Evolutionary conservation across 2,113 vertebrate genomes (phyloP).

Genomic region (Pithys albifrons): DNA sequence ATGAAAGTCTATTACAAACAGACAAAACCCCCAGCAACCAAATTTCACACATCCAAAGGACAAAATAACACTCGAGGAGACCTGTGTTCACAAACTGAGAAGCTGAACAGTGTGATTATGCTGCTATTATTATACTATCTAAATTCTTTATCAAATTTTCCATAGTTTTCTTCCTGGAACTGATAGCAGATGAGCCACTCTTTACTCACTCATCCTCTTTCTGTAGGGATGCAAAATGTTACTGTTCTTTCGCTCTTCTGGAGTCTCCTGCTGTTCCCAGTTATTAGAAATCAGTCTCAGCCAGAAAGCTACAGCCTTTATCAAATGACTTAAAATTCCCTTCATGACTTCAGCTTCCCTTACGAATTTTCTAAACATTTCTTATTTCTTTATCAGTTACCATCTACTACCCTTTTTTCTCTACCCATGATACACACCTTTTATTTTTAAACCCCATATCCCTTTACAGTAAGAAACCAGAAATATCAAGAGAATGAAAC

Average conservation of each 20-base stretch:
- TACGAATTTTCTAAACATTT: slow-evolving; percentile 6
- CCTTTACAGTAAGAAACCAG: not conserved
- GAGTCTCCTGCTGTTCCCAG: not conserved
- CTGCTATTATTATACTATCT: not conserved
- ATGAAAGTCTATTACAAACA: not conserved
- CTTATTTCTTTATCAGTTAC: slow-evolving; percentile 9
- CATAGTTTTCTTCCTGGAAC: not conserved
- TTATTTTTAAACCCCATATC: not conserved
- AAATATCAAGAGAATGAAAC: not conserved
- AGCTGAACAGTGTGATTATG: not conserved
- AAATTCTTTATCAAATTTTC: slow-evolving; percentile 15
- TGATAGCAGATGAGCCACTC: not conserved
- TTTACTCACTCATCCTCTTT: not conserved
- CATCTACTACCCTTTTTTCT: not conserved
- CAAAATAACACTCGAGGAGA: not conserved
- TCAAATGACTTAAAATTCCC: not conserved
- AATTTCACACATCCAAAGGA: not conserved
- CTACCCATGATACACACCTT: not conserved
- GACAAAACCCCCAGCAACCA: not conserved
- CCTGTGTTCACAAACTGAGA: not conserved
- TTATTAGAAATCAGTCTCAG: not conserved
- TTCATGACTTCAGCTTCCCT: not conserved
- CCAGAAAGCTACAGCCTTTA: not conserved
- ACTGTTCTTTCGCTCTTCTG: not conserved
- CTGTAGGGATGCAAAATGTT: not conserved